Percentiles rank a stretch among this genome's conserved stretches.
Conservation (phyloP, 2,797 vertebrate genomes). For the Danio aesculapii region DNA sequence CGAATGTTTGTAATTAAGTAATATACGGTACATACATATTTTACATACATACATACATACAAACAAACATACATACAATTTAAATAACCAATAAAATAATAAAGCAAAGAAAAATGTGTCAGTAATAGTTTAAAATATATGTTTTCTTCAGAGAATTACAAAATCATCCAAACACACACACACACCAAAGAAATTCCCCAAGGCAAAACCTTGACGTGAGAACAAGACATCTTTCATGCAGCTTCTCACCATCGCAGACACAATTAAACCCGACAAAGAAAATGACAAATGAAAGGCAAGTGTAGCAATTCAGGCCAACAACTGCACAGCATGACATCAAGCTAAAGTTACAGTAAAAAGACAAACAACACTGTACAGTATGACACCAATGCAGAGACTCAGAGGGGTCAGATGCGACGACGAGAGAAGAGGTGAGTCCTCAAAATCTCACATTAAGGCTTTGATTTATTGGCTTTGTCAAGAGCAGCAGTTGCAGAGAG, state of each 20-base stretch:
- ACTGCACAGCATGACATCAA: constrained; percentile 25
- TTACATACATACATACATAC: too few relatives aligned
- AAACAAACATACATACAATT: too few relatives aligned
- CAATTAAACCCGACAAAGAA: constrained; percentile 34
- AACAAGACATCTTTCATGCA: constrained; percentile 38
- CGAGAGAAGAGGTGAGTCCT: constrained; percentile 22
- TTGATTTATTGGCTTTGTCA: constrained; percentile 64
- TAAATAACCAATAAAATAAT: too few relatives aligned
- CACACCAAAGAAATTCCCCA: neutral
- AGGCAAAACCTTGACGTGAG: constrained; percentile 3
- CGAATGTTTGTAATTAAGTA: too few relatives aligned
- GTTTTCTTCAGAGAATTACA: neutral
- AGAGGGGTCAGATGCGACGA: constrained; percentile 22
- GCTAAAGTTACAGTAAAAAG: constrained; percentile 28
- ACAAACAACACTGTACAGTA: constrained; percentile 16
- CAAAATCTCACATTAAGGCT: constrained; percentile 40
- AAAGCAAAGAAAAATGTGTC: neutral
- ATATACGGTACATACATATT: too few relatives aligned
- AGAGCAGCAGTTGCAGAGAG: constrained; percentile 62
- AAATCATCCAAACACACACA: neutral
- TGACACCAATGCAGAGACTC: constrained; percentile 3
- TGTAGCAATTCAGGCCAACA: constrained; percentile 12
- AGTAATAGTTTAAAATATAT: too few relatives aligned
- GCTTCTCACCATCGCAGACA: neutral
- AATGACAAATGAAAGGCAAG: constrained; percentile 30